Evolutionary conservation across 2,797 vertebrate genomes (phyloP).

Genomic region (Bradypus variegatus): DNA sequence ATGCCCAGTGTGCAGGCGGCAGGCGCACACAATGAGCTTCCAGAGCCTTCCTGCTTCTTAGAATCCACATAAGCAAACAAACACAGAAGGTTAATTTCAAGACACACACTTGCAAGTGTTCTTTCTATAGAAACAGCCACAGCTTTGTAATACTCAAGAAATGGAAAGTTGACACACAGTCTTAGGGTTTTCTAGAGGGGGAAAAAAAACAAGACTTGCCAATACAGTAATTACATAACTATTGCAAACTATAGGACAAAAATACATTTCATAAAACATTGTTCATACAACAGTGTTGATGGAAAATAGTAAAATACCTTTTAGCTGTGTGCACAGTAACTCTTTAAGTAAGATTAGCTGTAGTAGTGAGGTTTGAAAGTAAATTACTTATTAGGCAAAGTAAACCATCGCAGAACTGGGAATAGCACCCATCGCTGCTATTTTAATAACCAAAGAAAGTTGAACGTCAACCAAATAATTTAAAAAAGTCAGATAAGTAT

Average conservation of each 20-base stretch:
- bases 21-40: conserved; percentile 34
- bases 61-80: conserved; percentile 55
- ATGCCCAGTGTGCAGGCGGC: conserved; percentile 10
- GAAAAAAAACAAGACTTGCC: conserved; percentile 59
- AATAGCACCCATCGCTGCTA: conserved; percentile 61
- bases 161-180: conserved; percentile 36
- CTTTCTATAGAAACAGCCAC: conserved; percentile 53
- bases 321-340: conserved; percentile 10
- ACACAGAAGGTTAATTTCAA: conserved; percentile 47
- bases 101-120: conserved; percentile 53
- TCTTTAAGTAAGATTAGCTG: conserved; percentile 44
- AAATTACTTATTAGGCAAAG: conserved; percentile 43
- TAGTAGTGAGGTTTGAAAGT: conserved; percentile 53
- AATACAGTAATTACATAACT: conserved; percentile 55
- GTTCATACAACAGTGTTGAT: conserved; percentile 54
- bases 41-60: conserved; percentile 41
- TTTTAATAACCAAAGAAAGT: conserved; percentile 17
- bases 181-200: conserved; percentile 26
- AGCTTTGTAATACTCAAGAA: conserved; percentile 53
- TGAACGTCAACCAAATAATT: not conserved
- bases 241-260: conserved; percentile 56
- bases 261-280: conserved; percentile 55
- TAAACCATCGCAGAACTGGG: conserved; percentile 23
- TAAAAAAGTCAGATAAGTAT: conserved; percentile 27
- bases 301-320: conserved; percentile 35